Conservation (phyloP, 2,113 vertebrate genomes). For the Sebastes schlegelii region DNA sequence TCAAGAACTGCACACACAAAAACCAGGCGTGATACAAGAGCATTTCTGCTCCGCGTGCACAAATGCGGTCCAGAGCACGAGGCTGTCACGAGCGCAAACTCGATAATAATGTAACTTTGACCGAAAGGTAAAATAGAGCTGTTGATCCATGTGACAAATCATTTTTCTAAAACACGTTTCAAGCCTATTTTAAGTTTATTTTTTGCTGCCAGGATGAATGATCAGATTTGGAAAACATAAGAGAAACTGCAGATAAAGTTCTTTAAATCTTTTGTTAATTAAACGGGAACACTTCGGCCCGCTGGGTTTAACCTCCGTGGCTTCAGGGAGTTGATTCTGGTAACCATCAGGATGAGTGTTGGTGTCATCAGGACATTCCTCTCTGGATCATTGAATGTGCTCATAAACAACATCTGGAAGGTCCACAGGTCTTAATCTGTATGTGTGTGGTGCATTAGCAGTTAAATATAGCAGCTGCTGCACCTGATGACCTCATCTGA, state of each 20-base stretch:
- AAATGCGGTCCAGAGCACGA: too few species aligned
- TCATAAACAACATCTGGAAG: constrained; percentile 71
- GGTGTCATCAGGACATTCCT: neutral
- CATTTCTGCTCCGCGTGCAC: too few species aligned
- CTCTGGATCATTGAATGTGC: constrained; percentile 22
- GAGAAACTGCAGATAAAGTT: neutral
- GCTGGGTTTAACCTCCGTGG: neutral
- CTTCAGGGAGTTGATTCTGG: neutral
- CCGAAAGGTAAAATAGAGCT: too few species aligned
- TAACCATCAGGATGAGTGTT: neutral
- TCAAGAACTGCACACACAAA: too few species aligned
- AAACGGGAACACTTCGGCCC: neutral
- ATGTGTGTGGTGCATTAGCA: constrained; percentile 35
- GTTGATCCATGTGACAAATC: too few species aligned
- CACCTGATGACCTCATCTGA: constrained; percentile 31
- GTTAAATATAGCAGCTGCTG: constrained; percentile 47
- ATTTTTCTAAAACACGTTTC: too few species aligned
- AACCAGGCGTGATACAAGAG: too few species aligned
- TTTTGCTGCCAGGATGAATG: too few species aligned
- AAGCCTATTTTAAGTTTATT: too few species aligned
- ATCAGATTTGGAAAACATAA: neutral
- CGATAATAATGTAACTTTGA: too few species aligned
- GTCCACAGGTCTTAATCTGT: constrained; percentile 32
- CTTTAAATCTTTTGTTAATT: neutral
- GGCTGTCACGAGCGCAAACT: too few species aligned